Evolutionary conservation across 2,888 invertebrate species (phyloP).

Genomic region (Brachyopa scutellaris): DNA sequence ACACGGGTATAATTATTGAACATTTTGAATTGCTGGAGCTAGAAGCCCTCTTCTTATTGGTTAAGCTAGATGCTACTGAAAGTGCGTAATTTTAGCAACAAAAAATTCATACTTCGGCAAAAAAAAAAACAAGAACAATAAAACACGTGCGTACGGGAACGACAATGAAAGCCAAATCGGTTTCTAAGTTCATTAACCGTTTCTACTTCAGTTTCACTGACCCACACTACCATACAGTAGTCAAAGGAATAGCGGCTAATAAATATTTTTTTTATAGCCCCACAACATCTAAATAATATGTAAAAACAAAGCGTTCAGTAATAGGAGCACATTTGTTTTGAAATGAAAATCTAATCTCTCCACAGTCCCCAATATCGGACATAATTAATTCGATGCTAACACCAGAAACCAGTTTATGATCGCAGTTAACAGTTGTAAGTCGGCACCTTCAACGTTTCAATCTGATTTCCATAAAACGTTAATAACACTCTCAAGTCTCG

Average conservation of each 20-base stretch:
- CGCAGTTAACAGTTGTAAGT: conserved; percentile 25
- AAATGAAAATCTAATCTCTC: neutral
- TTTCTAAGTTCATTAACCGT: too few species aligned
- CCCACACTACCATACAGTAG: neutral
- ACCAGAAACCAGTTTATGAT: too few species aligned
- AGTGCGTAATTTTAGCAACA: too few species aligned
- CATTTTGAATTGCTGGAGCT: too few species aligned
- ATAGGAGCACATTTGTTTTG: neutral
- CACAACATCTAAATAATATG: neutral
- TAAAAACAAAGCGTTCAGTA: neutral
- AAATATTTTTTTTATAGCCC: neutral
- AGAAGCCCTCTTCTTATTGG: too few species aligned
- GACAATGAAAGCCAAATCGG: too few species aligned
- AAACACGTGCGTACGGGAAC: too few species aligned
- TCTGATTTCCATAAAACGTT: conserved; percentile 50
- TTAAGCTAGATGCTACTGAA: too few species aligned
- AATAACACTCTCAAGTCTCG: conserved; percentile 32
- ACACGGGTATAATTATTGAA: too few species aligned
- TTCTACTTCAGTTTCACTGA: too few species aligned
- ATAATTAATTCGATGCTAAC: conserved; percentile 6
- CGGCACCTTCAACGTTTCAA: neutral
- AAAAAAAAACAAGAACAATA: too few species aligned
- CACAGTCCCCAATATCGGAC: neutral
- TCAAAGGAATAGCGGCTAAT: neutral
- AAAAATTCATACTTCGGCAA: too few species aligned